phyloP scores from a whole-genome alignment of 2,113 vertebrate genomes.

The Stomatorhinus ivindoensis region DNA sequence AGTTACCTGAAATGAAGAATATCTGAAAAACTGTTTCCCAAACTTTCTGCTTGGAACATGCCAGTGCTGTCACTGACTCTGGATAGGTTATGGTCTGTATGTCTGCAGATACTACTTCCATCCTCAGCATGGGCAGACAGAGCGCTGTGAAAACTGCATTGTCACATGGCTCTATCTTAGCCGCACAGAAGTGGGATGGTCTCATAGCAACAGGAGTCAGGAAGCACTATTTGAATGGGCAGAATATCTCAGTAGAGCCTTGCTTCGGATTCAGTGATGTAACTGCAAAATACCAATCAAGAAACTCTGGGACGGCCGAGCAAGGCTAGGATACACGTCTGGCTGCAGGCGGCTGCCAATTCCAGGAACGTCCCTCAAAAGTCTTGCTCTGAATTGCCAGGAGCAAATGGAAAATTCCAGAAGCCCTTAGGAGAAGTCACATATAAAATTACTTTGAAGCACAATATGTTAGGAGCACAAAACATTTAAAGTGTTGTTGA shows the following conservation, averaged over 20 bases:
- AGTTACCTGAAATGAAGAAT: neutral
- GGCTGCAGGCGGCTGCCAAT: neutral
- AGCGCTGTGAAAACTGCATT: neutral
- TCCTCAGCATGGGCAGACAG: neutral
- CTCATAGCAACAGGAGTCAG: neutral
- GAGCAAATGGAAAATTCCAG: conserved; percentile 6
- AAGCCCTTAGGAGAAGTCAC: neutral
- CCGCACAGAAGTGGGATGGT: neutral
- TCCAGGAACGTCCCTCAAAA: neutral
- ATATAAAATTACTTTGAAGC: neutral
- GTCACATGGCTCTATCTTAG: neutral
- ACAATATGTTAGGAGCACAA: neutral
- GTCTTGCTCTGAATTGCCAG: neutral
- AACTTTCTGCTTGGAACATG: neutral
- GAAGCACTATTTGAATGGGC: neutral
- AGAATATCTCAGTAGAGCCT: conserved; percentile 1
- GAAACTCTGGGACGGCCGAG: neutral
- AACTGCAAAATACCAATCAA: neutral
- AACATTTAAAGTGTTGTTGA: neutral
- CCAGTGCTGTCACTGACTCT: neutral
- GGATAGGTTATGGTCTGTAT: neutral
- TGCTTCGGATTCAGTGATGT: neutral
- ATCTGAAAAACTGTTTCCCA: neutral
- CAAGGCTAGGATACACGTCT: neutral
- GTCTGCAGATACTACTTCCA: neutral